Evolutionary conservation across 2,888 invertebrate species (phyloP), one percentile per base, ranked within the genome.

Genomic region (Baccha elongata): DNA sequence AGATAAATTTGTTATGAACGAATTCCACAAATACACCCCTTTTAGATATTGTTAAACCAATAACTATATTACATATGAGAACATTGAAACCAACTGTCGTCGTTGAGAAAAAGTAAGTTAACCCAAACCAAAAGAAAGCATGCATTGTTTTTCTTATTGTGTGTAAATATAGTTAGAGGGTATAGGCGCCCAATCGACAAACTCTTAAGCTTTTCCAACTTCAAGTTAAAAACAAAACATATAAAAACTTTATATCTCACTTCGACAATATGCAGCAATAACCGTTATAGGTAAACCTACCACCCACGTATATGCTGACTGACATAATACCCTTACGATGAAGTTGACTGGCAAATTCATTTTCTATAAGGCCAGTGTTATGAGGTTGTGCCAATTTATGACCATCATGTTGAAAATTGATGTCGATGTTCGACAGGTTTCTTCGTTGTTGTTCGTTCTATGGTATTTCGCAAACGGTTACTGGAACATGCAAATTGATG

Each of bases 321-420:
- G 21, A 29, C 37, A 50, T 76, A 72, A 76, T 68, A 62, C 76
- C 53, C 50, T 68, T 68, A 72, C 50, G 21, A 32, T 62, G 67
- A 72, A 83, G 72, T 72, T 83, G 72, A 76, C 83, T 76, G 76
- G 68, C 76, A 83, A 78, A 76, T 72, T 78, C 72, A 32, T 48
- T 78, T 76, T 55, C 42, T 55, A 21, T 60, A 73, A 83, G 83
- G 76, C 76, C 83, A 83, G 72, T 83, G 83, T 83, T 83, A 78
- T 83, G 76, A 76, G 83, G 76, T 75, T 74, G 71, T 23, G 37
- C 74, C 64, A 32, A 58, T 55, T 86, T 58, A 52, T 71, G 64
- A 35, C 3, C 11, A 60, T 42, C 10, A 21, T 42, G 64, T n/a
- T n/a, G n/a, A n/a, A n/a, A n/a, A n/a, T 23, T 29, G 60, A 11